Evolutionary conservation across 2,797 vertebrate species (phyloP).

Genomic region (Nyctalus aviator): DNA sequence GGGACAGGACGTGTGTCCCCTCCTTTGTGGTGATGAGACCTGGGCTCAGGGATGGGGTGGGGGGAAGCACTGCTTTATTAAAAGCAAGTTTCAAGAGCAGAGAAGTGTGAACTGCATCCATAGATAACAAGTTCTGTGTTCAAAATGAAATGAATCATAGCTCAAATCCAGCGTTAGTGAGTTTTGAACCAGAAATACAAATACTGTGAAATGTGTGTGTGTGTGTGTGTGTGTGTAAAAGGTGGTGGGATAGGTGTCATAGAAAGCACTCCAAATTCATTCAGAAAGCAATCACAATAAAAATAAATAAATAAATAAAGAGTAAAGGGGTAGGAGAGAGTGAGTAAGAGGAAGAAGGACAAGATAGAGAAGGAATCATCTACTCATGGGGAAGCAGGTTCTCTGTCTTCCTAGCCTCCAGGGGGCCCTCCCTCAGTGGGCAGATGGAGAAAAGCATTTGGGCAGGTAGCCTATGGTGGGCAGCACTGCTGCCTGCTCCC

Average conservation of each 20-base stretch:
- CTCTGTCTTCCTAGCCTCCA: neutral
- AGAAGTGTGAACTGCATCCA: neutral
- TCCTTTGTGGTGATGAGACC: neutral
- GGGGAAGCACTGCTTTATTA: neutral
- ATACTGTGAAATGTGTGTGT: neutral
- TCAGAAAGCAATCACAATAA: neutral
- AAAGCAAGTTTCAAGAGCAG: constrained; percentile 50
- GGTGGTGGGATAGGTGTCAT: neutral
- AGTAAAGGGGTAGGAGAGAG: neutral
- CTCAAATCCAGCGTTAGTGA: neutral
- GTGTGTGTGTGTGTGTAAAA: neutral
- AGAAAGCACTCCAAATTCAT: neutral
- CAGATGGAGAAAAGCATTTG: neutral
- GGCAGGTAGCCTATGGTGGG: neutral
- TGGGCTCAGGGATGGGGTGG: neutral
- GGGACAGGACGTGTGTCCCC: rapidly evolving
- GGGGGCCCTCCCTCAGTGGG: too few relatives aligned
- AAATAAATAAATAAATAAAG: too few relatives aligned
- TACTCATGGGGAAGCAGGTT: neutral
- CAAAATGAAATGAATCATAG: constrained; percentile 22
- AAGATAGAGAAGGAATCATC: neutral
- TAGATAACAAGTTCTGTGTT: neutral
- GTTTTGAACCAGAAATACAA: neutral
- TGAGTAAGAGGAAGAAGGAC: neutral
- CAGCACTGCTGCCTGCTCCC: neutral